Evolutionary conservation across 2,113 vertebrate species (phyloP), one percentile per base, ranked within the genome.

Genomic region (Amphiprion ocellaris): DNA sequence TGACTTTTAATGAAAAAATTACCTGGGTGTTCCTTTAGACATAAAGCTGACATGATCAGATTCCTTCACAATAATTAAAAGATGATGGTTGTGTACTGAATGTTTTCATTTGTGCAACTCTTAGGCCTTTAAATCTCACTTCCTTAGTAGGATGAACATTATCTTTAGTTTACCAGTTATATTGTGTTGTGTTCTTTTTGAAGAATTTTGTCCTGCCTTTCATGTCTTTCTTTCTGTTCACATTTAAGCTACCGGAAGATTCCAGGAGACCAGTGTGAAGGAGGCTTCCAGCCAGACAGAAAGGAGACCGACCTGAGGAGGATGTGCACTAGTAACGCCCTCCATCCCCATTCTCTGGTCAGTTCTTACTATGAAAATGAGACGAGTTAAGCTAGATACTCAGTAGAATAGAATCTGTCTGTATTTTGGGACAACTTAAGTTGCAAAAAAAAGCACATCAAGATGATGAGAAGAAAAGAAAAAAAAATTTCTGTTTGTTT

Each of bases 161-260:
- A 26, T 41, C 17, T 62, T 62, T 39, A 52, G 47, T 41, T 24
- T 39, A 5, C 44, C 53, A 46, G 17, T 11, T 46, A 7, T 30
- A 15, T 37, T 47, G 11, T 37, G 41, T 26, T 15, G 4, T 69
- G 17, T 50, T 23, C 9, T 61, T 61, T 49, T 26, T 15, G 16
- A 16, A 26, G 1, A 24, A 7, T 47, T 65, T 41, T 47, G 1
- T 37, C 24, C 61, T 8, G 2, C 10, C 23, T 39, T n/a, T 56
- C 28, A n/a, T 41, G 10, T 47, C 4, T 63, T 0, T 67, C 1
- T 28, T 1, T 15, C 21, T 60, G 21, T 56, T 81, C 44, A 23
- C 15, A 70, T 83, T 75, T 9, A 89, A 98, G 98, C 21, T 99
- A 99, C 86, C 95, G 98, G 79, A 99, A 97, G 80, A 97, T 99